Evolutionary conservation across 2,113 vertebrate genomes (phyloP).

Genomic region (Poeciliopsis prolifica): DNA sequence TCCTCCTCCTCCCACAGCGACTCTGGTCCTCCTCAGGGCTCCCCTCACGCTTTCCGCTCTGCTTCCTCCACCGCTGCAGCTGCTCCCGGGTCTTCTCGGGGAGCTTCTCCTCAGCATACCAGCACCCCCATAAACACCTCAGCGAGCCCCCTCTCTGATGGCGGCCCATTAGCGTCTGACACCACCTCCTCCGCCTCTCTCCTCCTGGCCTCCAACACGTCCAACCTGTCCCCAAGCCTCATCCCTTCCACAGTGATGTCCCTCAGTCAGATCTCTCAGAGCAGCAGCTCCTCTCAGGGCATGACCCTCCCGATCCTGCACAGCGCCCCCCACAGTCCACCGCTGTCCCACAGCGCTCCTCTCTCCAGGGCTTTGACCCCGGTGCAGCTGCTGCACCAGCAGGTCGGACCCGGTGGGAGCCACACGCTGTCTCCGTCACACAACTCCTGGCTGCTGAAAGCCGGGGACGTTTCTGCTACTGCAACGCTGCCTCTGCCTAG

Average conservation of each 20-base stretch:
- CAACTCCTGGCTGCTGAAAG: conserved; percentile 70
- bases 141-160: conserved; percentile 48
- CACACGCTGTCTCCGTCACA: conserved; percentile 50
- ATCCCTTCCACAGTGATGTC: conserved; percentile 75
- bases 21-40: conserved; percentile 48
- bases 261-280: conserved; percentile 62
- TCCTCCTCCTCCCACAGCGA: conserved; percentile 69
- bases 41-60: conserved; percentile 62
- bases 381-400: conserved; percentile 71
- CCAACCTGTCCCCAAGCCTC: conserved; percentile 74
- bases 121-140: conserved; percentile 50
- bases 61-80: conserved; percentile 44
- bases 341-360: conserved; percentile 80
- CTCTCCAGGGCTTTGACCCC: conserved; percentile 82
- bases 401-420: conserved; percentile 59
- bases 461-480: conserved; percentile 74
- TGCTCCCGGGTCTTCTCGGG: conserved; percentile 48
- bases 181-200: conserved; percentile 44
- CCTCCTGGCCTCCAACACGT: conserved; percentile 63
- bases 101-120: conserved; percentile 64
- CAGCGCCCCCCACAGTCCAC: conserved; percentile 79
- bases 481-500: conserved; percentile 83
- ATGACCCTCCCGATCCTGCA: conserved; percentile 74
- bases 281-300: conserved; percentile 65
- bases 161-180: conserved; percentile 42